Conservation (phyloP, 2,113 vertebrate genomes). For the Diadophis punctatus region DNA sequence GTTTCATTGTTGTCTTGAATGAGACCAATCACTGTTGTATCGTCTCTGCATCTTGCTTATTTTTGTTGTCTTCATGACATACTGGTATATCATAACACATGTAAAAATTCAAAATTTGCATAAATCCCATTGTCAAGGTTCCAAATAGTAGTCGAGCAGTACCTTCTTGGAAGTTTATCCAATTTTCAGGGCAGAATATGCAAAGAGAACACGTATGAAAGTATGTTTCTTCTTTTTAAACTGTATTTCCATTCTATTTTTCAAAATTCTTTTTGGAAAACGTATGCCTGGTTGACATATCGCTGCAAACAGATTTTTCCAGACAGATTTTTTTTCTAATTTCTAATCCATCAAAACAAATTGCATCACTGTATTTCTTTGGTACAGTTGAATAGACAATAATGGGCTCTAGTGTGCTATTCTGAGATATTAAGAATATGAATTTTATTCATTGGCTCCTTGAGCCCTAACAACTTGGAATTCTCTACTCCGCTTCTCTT, state of each 20-base stretch:
- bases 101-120: not conserved
- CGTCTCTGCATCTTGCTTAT: not conserved
- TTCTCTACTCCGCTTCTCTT: not conserved
- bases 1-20: no score
- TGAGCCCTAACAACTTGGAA: not conserved
- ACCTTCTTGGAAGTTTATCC: not conserved
- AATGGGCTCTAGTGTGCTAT: not conserved
- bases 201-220: not conserved
- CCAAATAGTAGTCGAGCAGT: no score
- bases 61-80: not conserved
- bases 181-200: not conserved
- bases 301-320: not conserved
- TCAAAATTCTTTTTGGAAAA: not conserved
- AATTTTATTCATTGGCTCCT: not conserved
- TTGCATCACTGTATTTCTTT: not conserved
- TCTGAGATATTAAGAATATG: not conserved
- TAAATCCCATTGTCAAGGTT: no score
- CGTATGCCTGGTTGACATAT: not conserved
- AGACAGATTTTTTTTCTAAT: not conserved
- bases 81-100: not conserved
- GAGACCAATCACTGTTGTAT: no score
- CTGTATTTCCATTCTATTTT: not conserved
- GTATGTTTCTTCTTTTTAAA: not conserved
- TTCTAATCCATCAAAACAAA: not conserved
- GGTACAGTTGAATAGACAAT: not conserved